Percentiles rank a stretch among this genome's conserved stretches.
Evolutionary conservation across 2,113 vertebrate species (phyloP).

Genomic region (Macrotis lagotis): DNA sequence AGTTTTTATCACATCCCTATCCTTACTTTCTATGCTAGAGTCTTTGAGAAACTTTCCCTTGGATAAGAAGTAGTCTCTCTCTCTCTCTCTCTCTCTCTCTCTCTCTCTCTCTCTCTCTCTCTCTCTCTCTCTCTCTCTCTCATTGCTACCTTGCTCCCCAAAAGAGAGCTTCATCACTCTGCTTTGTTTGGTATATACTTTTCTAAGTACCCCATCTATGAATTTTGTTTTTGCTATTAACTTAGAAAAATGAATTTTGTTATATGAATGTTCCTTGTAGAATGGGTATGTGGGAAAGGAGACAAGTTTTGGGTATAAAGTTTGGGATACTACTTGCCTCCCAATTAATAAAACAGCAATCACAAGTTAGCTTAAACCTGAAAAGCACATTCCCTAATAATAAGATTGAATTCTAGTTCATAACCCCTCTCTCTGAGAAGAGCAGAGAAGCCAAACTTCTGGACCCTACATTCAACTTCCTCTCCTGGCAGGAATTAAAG

Average conservation of each 20-base stretch:
- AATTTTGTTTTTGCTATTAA: not conserved
- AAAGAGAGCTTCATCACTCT: not conserved
- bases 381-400: not conserved
- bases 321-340: not conserved
- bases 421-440: not conserved
- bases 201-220: not conserved
- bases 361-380: not conserved
- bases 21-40: not conserved
- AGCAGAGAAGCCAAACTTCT: not conserved
- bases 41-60: not conserved
- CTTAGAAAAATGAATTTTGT: not conserved
- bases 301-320: not conserved
- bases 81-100: not conserved
- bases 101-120: no score
- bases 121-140: no score
- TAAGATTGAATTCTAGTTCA: not conserved
- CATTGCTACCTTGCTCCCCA: not conserved
- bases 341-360: not conserved
- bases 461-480: not conserved
- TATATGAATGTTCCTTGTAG: not conserved
- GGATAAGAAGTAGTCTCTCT: not conserved
- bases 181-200: not conserved
- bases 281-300: not conserved
- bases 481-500: not conserved
- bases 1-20: not conserved